phyloP scores from a whole-genome alignment of 1,140 invertebrate species.

The Leptinotarsa undecemlineata region DNA sequence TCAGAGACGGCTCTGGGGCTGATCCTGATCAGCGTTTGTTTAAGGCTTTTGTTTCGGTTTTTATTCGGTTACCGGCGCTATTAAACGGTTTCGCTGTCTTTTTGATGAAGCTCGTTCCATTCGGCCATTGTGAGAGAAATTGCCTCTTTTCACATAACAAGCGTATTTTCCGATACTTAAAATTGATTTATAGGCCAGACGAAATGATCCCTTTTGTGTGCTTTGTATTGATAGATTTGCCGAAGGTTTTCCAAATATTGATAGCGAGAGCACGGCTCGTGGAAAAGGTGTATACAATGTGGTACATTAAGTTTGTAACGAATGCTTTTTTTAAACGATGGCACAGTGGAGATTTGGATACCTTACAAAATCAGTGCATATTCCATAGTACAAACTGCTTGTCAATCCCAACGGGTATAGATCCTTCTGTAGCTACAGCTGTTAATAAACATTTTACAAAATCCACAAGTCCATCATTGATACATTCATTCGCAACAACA shows the following conservation, averaged over 20 bases:
- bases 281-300: too few species aligned
- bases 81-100: conserved; percentile 38
- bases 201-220: conserved; percentile 20
- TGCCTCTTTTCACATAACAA: conserved; percentile 31
- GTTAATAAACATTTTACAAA: too few species aligned
- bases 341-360: too few species aligned
- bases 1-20: conserved; percentile 12
- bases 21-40: conserved; percentile 37
- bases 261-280: not conserved
- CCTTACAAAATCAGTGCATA: too few species aligned
- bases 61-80: conserved; percentile 35
- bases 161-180: conserved; percentile 30
- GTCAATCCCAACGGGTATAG: too few species aligned
- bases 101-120: conserved; percentile 31
- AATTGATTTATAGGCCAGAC: conserved; percentile 28
- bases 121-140: conserved; percentile 25
- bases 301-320: too few species aligned
- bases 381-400: too few species aligned
- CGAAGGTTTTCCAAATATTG: conserved; percentile 3
- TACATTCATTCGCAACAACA: too few species aligned
- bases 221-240: conserved; percentile 9
- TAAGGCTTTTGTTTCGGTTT: conserved; percentile 39
- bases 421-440: too few species aligned
- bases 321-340: too few species aligned
- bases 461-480: too few species aligned